Base-by-base conservation (phyloP, 2,113 vertebrate genomes). In the Pterophyllum scalare region DNA sequence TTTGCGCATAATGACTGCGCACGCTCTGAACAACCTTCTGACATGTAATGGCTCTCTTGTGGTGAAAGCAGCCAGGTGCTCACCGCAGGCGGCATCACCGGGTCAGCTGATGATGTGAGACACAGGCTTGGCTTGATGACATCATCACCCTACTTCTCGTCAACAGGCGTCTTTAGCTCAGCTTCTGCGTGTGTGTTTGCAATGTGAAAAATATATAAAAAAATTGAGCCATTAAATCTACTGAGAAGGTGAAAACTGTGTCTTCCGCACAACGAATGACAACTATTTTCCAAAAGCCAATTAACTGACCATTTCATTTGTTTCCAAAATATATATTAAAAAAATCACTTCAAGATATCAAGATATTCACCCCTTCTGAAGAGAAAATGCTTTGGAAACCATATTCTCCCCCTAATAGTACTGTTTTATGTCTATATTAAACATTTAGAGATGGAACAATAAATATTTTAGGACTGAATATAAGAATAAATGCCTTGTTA, bases 41-140 rank as follows among this genome's bases (percentile, higher is more conserved):
- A 93, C 87, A 88, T 84, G 87, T 91, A 88, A 90, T 90, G 84
- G 74, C 88, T 90, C 89, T 91, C 87, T 88, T 61, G 85, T 81
- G 89, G 89, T 92, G 91, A 92, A 93, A 91, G 84, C 89, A 91
- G 82, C 92, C 93, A 94, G 92, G 92, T 94, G 93, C 88, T 90
- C 90, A 89, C 92, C 61, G 52, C 90, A 87, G 92, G 93, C 86
- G 74, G 84, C 89, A 90, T 82, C 87, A 82, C 78, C 35, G 3
- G 81, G 87, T 88, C 87, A 84, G 82, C 81, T 61, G 64, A 88
- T 70, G 90, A 88, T 88, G 91, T 57, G 80, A 86, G 78, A 88
- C 89, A 88, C 83, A 35, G 61, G 14, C 77, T 79, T 33, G 28
- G 61, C 77, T 89, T 86, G 86, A 91, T 94, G 91, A 94, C 94